phyloP scores from a whole-genome alignment of 1,140 invertebrate genomes.

The Doryteuthis pealeii region DNA sequence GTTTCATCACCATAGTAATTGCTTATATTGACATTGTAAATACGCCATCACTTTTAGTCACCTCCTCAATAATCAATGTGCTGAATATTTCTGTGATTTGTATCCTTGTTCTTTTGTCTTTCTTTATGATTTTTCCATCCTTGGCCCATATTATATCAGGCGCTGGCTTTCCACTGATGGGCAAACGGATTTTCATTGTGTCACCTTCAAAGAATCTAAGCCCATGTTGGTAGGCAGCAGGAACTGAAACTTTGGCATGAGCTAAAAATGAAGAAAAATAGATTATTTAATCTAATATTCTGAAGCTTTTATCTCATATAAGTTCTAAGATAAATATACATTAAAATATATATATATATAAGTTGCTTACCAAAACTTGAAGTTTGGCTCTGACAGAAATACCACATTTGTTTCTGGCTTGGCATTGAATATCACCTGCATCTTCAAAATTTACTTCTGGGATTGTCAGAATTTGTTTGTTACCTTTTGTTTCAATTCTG shows the following conservation, averaged over 20 bases:
- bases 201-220: constrained; percentile 97
- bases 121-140: constrained; percentile 91
- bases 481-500: constrained; percentile 83
- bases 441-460: constrained; percentile 93
- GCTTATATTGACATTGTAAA: constrained; percentile 89
- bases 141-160: constrained; percentile 90
- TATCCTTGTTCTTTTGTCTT: constrained; percentile 70
- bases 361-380: constrained; percentile 80
- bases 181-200: constrained; percentile 95
- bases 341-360: too few species aligned
- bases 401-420: constrained; percentile 91
- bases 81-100: constrained; percentile 85
- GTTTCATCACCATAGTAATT: constrained; percentile 96
- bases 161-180: constrained; percentile 94
- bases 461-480: constrained; percentile 80
- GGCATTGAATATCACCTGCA: constrained; percentile 95
- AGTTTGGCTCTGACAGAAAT: constrained; percentile 89
- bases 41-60: constrained; percentile 86
- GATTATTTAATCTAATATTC: background rate
- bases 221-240: constrained; percentile 90
- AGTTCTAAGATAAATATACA: too few species aligned
- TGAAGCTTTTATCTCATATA: background rate
- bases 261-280: constrained; percentile 63
- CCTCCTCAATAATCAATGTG: constrained; percentile 89
- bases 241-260: constrained; percentile 93